Conservation (phyloP, 2,888 invertebrate genomes). For the Lepas anatifera region DNA sequence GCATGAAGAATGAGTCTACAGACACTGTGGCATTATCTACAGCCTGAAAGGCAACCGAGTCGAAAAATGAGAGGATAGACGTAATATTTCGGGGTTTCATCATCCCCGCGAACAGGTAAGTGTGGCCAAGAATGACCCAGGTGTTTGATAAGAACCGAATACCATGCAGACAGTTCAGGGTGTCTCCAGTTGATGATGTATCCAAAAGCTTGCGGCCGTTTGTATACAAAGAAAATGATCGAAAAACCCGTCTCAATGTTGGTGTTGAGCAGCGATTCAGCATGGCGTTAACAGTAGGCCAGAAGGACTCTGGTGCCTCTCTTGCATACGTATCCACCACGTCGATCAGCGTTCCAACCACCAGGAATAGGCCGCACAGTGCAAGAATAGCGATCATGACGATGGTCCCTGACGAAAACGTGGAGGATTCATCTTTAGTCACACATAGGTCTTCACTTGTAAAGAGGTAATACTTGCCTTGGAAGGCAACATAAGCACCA, state of each 20-base stretch:
- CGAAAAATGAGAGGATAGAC: background rate
- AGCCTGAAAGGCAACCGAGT: conserved; percentile 5
- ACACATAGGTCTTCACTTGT: background rate
- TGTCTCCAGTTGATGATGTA: background rate
- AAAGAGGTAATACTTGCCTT: too few relatives aligned
- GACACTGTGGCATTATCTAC: conserved; percentile 18
- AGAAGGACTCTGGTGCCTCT: background rate
- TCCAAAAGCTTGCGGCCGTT: conserved; percentile 45
- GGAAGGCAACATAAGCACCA: too few relatives aligned
- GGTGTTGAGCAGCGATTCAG: background rate
- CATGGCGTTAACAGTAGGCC: background rate
- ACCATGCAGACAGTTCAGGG: conserved; percentile 22
- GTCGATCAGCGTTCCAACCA: background rate
- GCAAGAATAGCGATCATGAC: background rate
- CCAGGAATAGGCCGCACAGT: background rate
- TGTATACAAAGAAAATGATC: conserved; percentile 51
- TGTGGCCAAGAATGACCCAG: conserved; percentile 25
- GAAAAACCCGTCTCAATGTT: background rate
- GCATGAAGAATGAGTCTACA: conserved; percentile 22
- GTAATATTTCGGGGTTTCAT: background rate
- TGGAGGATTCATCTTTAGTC: background rate
- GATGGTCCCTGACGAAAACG: background rate
- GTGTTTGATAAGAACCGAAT: conserved; percentile 24
- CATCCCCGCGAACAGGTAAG: background rate
- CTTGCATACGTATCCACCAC: background rate